Evolutionary conservation across 2,797 vertebrate genomes (phyloP).

Genomic region (Prionace glauca): DNA sequence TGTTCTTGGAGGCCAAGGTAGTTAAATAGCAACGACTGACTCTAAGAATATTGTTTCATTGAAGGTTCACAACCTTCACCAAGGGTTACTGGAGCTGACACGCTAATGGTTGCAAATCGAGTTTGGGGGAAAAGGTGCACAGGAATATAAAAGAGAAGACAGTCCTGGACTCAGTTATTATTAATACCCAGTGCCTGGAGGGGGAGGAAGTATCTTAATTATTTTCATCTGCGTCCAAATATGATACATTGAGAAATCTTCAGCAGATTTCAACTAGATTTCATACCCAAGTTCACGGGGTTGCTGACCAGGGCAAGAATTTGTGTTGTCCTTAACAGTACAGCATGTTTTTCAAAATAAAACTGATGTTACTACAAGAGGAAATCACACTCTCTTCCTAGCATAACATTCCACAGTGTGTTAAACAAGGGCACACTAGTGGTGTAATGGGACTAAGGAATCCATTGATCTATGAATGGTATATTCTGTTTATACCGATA

Average conservation of each 20-base stretch:
- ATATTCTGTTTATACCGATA: neutral
- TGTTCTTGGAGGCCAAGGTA: neutral
- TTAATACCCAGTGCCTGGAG: slow-evolving; percentile 33
- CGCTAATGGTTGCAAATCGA: neutral
- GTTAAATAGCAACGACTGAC: neutral
- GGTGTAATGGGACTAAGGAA: neutral
- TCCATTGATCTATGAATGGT: neutral
- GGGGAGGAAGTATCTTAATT: slow-evolving; percentile 35
- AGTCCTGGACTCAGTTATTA: slow-evolving; percentile 23
- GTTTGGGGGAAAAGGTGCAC: neutral
- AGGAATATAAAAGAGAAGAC: neutral
- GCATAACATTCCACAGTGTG: neutral
- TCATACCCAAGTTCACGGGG: slow-evolving; percentile 25
- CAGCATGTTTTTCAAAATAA: neutral
- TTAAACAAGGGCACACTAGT: neutral
- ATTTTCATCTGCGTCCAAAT: slow-evolving; percentile 32
- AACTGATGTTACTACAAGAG: neutral
- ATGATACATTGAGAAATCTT: slow-evolving; percentile 37
- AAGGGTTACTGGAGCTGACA: neutral
- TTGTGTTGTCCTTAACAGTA: neutral
- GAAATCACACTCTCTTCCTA: neutral
- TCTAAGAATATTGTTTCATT: neutral
- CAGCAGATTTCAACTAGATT: slow-evolving; percentile 30
- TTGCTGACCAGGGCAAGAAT: slow-evolving; percentile 13
- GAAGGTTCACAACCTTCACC: neutral